Percentiles rank a stretch among this genome's conserved stretches.
Evolutionary conservation across 1,140 invertebrate genomes (phyloP).

Genomic region (Brachionus angularis): DNA sequence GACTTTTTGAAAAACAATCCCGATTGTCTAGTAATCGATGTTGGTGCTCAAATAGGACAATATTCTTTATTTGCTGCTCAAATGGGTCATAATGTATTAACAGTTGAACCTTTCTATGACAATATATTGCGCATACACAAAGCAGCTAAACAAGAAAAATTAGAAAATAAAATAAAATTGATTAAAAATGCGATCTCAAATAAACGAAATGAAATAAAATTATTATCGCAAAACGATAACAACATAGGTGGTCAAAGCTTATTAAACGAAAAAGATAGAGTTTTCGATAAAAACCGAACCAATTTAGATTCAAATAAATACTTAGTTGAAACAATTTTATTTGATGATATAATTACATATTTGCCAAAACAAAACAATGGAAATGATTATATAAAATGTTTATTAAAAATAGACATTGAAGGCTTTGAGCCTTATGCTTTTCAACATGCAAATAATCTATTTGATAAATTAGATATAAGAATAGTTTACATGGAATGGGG

Average conservation of each 20-base stretch:
- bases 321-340: background rate
- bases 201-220: background rate
- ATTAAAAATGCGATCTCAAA: slow-evolving; percentile 21
- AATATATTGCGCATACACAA: slow-evolving; percentile 20
- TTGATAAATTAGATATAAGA: background rate
- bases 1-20: background rate
- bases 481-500: background rate
- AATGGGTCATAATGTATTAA: background rate
- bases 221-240: background rate
- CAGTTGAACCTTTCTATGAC: background rate
- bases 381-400: background rate
- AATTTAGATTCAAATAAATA: background rate
- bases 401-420: slow-evolving; percentile 22
- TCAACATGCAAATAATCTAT: background rate
- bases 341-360: background rate
- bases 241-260: slow-evolving; percentile 7
- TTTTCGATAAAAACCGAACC: background rate
- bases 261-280: background rate
- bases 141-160: background rate
- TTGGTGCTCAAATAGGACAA: slow-evolving; percentile 8
- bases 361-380: background rate
- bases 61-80: slow-evolving; percentile 9
- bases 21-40: background rate
- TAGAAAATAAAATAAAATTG: background rate
- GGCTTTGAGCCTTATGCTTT: background rate